phyloP scores from a whole-genome alignment of 2,797 vertebrate species.

The Cirrhinus molitorella region DNA sequence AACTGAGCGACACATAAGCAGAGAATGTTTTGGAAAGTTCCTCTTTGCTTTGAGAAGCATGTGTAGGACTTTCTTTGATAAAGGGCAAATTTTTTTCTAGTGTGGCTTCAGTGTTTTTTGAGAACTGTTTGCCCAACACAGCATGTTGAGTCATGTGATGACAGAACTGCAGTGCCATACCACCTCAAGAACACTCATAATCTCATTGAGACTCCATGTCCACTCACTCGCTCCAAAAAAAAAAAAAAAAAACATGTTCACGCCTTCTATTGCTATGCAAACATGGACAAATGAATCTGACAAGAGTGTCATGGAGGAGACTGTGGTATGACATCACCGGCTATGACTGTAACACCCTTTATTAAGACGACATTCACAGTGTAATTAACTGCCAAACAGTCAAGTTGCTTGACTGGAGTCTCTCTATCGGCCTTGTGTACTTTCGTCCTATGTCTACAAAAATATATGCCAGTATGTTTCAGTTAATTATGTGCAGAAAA shows the following conservation, averaged over 20 bases:
- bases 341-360: slow-evolving; percentile 56
- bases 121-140: slow-evolving; percentile 79
- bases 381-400: slow-evolving; percentile 62
- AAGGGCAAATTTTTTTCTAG: slow-evolving; percentile 41
- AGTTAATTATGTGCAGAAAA: too few relatives aligned
- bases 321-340: slow-evolving; percentile 61
- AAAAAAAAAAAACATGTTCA: slow-evolving; percentile 11
- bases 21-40: slow-evolving; percentile 24
- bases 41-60: slow-evolving; percentile 9
- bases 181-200: slow-evolving; percentile 67
- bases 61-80: slow-evolving; percentile 24
- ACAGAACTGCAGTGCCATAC: slow-evolving; percentile 67
- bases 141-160: slow-evolving; percentile 70
- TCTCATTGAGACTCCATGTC: slow-evolving; percentile 43
- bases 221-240: background rate
- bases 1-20: background rate
- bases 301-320: slow-evolving; percentile 56
- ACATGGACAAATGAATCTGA: slow-evolving; percentile 51
- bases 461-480: background rate
- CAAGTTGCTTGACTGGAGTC: background rate
- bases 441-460: slow-evolving; percentile 32
- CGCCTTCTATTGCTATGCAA: slow-evolving; percentile 29
- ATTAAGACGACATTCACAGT: slow-evolving; percentile 61
- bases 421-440: slow-evolving; percentile 6
- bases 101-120: slow-evolving; percentile 74